Percentiles rank a stretch among this genome's conserved stretches.
Conservation (phyloP, 2,113 vertebrate genomes). For the Procapra przewalskii region DNA sequence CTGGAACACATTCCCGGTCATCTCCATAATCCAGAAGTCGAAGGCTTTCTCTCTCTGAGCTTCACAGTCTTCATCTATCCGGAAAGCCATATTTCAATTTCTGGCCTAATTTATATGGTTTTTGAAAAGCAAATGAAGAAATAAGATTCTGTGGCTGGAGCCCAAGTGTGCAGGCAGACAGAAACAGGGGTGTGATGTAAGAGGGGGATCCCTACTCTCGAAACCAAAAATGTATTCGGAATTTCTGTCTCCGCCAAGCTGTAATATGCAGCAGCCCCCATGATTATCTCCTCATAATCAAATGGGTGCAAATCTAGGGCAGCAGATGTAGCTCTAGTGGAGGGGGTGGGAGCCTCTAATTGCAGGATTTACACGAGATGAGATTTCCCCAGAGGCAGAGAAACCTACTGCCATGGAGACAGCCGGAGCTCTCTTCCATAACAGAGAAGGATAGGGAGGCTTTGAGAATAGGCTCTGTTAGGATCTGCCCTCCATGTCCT, state of each 20-base stretch:
- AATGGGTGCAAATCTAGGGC: constrained; percentile 36
- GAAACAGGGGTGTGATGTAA: background rate
- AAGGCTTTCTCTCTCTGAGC: background rate
- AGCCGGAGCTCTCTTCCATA: background rate
- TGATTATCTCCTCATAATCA: constrained; percentile 48
- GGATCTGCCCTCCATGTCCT: background rate
- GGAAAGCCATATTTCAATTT: background rate
- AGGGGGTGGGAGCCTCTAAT: constrained; percentile 63
- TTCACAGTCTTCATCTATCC: background rate
- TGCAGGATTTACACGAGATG: constrained; percentile 61
- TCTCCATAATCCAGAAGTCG: background rate
- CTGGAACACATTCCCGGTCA: background rate
- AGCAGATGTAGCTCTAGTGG: constrained; percentile 49
- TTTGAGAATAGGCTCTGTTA: background rate
- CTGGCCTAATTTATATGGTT: background rate
- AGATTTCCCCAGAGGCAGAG: constrained; percentile 62
- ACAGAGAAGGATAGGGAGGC: background rate
- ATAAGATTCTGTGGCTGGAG: background rate
- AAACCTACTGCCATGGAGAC: background rate
- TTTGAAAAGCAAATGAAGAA: background rate
- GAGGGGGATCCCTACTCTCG: background rate
- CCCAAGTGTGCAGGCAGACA: background rate
- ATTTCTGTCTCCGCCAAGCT: background rate
- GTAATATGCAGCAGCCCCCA: background rate
- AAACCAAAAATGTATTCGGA: background rate